Evolutionary conservation across 1,140 invertebrate genomes (phyloP).

Genomic region (Pogonus chalceus): DNA sequence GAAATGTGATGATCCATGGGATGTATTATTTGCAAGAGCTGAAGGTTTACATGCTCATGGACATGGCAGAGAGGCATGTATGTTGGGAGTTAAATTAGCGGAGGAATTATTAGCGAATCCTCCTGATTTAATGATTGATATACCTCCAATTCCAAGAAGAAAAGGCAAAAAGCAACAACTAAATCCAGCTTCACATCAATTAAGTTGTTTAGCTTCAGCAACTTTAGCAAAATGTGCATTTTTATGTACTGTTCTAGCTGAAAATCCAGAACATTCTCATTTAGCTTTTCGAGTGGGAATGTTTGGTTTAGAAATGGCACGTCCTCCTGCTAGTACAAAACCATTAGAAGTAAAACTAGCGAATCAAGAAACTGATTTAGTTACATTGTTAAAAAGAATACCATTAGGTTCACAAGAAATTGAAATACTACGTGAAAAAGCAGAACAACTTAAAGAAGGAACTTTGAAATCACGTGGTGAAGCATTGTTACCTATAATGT

Average conservation of each 20-base stretch:
- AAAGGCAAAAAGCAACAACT: slow-evolving; percentile 65
- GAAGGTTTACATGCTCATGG: slow-evolving; percentile 94
- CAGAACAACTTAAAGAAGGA: slow-evolving; percentile 77
- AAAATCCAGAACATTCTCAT: slow-evolving; percentile 86
- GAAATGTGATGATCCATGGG: slow-evolving; percentile 64
- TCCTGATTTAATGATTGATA: slow-evolving; percentile 75
- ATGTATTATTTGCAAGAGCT: slow-evolving; percentile 82
- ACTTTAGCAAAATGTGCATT: slow-evolving; percentile 92
- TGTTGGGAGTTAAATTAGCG: slow-evolving; percentile 75
- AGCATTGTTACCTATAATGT: slow-evolving; percentile 81
- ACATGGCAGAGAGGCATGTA: slow-evolving; percentile 81
- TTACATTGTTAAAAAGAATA: slow-evolving; percentile 79
- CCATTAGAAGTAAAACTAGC: slow-evolving; percentile 86
- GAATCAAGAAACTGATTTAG: slow-evolving; percentile 91
- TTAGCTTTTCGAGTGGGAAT: slow-evolving; percentile 89
- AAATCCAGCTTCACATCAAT: slow-evolving; percentile 74
- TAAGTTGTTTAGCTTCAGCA: slow-evolving; percentile 79
- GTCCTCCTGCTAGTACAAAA: slow-evolving; percentile 93
- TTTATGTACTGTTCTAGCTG: slow-evolving; percentile 80
- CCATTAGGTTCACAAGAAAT: slow-evolving; percentile 76
- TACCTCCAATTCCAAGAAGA: slow-evolving; percentile 53
- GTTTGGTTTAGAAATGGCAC: slow-evolving; percentile 88
- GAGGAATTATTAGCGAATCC: slow-evolving; percentile 82
- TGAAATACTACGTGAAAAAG: slow-evolving; percentile 71
- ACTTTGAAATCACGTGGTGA: slow-evolving; percentile 78